A percentile compares a stretch with the other conserved stretches of the same genome.
phyloP scores from a whole-genome alignment of 2,797 vertebrate genomes.

The Pseudochirops cupreus region DNA sequence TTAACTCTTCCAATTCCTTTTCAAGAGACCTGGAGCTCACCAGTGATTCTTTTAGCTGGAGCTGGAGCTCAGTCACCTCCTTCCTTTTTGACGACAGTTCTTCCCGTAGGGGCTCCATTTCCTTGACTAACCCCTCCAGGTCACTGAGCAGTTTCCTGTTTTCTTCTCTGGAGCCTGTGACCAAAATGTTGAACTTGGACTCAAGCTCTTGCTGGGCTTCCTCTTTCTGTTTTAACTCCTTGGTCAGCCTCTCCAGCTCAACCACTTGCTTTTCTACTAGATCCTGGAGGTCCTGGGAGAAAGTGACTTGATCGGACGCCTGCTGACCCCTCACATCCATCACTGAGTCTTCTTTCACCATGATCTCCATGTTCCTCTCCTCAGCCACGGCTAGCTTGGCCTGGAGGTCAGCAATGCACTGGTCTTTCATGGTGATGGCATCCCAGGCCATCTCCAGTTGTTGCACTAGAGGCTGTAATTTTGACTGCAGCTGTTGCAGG shows the following conservation, averaged over 20 bases:
- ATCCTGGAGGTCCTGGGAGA: conserved; percentile 87
- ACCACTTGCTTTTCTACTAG: conserved; percentile 87
- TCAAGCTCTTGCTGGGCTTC: conserved; percentile 83
- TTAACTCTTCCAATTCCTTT: conserved; percentile 78
- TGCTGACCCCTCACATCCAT: conserved; percentile 87
- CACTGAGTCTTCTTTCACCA: conserved; percentile 84
- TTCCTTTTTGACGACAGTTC: conserved; percentile 85
- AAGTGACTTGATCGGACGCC: conserved; percentile 84
- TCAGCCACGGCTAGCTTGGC: conserved; percentile 84
- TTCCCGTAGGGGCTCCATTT: conserved; percentile 85
- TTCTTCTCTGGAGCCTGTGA: conserved; percentile 83
- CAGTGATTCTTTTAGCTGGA: conserved; percentile 87
- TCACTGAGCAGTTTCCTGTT: conserved; percentile 81
- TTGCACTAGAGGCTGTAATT: conserved; percentile 81
- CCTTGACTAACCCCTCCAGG: conserved; percentile 82
- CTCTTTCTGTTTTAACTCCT: conserved; percentile 88
- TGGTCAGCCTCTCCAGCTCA: conserved; percentile 85
- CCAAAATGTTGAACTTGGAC: conserved; percentile 80
- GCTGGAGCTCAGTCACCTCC: conserved; percentile 87
- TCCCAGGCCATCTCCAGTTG: conserved; percentile 87
- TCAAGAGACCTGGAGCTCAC: conserved; percentile 83
- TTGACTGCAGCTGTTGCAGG: conserved; percentile 75
- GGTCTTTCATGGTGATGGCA: conserved; percentile 79
- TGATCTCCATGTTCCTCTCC: conserved; percentile 86
- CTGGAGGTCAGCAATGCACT: conserved; percentile 82